Conservation (phyloP, 92 coral and sea anemone genomes). For the Chrysogorgia sp. region DNA sequence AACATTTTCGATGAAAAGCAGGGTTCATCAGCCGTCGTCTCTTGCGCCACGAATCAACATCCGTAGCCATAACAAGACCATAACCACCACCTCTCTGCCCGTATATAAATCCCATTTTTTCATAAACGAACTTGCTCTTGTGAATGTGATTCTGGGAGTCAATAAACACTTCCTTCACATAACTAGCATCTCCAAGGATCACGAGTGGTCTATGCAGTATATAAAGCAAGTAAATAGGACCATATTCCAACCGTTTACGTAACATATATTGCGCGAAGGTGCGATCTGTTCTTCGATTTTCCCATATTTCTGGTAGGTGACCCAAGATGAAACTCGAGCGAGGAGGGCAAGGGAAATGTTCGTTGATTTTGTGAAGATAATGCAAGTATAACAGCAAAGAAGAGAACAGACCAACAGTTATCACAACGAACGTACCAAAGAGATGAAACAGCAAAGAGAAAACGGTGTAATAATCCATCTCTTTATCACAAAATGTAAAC, state of each 20-base stretch:
- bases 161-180: constrained; percentile 50
- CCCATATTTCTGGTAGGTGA: constrained; percentile 46
- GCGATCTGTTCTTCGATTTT: constrained; percentile 36
- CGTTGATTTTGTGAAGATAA: constrained; percentile 48
- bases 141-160: constrained; percentile 28
- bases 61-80: constrained; percentile 63
- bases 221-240: constrained; percentile 65
- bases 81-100: constrained; percentile 59
- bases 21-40: constrained; percentile 76
- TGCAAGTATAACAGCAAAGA: constrained; percentile 32
- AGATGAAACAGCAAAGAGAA: not conserved
- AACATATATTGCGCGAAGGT: constrained; percentile 22
- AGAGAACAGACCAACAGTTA: not conserved
- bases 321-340: constrained; percentile 69
- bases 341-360: constrained; percentile 74
- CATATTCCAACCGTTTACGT: constrained; percentile 55
- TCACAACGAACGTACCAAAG: not conserved
- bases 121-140: constrained; percentile 19
- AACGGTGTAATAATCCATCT: not conserved
- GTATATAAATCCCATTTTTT: constrained; percentile 41
- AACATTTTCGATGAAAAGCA: constrained; percentile 80
- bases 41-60: constrained; percentile 68
- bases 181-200: constrained; percentile 38
- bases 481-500: not conserved
- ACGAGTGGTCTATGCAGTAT: constrained; percentile 53